Evolutionary conservation across 2,888 invertebrate genomes (phyloP), one percentile per base, ranked within the genome.

Genomic region (Plebejus argus): DNA sequence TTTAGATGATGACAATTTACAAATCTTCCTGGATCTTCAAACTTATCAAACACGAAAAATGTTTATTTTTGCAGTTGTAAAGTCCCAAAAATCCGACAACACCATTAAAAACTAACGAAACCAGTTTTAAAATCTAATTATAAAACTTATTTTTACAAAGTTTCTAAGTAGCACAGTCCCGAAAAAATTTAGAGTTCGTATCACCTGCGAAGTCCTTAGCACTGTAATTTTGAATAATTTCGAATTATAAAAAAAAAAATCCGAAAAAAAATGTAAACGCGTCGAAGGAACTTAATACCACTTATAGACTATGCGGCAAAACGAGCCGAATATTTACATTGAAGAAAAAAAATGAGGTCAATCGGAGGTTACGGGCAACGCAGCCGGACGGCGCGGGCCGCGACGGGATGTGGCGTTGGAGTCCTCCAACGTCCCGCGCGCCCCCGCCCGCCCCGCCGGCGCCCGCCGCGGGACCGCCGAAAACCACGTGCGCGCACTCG

Each of bases 251-350:
- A 87, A 83, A 81, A 45, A 81, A 79, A 80, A 82, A 84, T 83
- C 74, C 74, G 74, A 49, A 45, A 83, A 85, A 85, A 86, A 86
- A 87, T 87, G 79, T 81, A 80, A 87, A 89, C 89, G 88, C 89
- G 88, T 82, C 82, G 85, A 86, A 93, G 94, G 93, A 94, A 94
- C 94, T 92, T 88, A 91, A 90, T 88, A 93, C 93, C 94, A 91
- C 93, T 93, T 93, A 93, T 85, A 91, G 90, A 91, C 92, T 93
- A 93, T 91, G 93, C 93, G 92, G 91, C 92, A 90, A 89, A 89
- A 90, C 88, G 88, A 88, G 92, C 92, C 93, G 92, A 91, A 92
- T 94, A 94, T 94, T 94, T 94, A 94, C 93, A 93, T 93, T 92
- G 90, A 89, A 89, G 91, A 91, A 92, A 93, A 93, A 94, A 94